These are phyloP conservation scores for Orchestes rusci DNA, from an alignment of 2,888 invertebrate genomes.

Conservation along the genomic window DNA sequence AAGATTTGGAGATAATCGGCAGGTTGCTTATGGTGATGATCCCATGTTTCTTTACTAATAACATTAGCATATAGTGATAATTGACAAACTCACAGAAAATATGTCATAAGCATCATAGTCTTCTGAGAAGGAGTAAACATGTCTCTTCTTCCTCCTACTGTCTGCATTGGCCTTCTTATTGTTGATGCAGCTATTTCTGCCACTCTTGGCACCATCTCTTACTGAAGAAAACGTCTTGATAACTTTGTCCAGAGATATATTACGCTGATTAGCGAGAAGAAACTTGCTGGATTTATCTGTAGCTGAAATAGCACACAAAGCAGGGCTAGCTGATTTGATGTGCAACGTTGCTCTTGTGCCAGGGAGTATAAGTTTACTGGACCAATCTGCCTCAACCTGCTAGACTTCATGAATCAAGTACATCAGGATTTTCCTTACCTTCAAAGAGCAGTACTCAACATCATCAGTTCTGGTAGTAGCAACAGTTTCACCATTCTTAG, in stretches of 20 bases:
- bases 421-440: slow-evolving; percentile 25
- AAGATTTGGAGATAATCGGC: slow-evolving; percentile 49
- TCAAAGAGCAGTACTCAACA: slow-evolving; percentile 49
- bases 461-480: slow-evolving; percentile 48
- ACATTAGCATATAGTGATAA: slow-evolving; percentile 4
- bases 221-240: slow-evolving; percentile 32
- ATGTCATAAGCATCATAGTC: slow-evolving; percentile 39
- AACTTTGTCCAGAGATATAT: slow-evolving; percentile 25
- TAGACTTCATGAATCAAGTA: background rate
- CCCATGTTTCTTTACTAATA: slow-evolving; percentile 45
- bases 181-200: slow-evolving; percentile 30
- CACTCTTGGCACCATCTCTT: slow-evolving; percentile 28
- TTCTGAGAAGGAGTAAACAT: slow-evolving; percentile 33
- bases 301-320: slow-evolving; percentile 52
- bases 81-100: slow-evolving; percentile 34
- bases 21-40: slow-evolving; percentile 50
- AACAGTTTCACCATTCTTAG: slow-evolving; percentile 49
- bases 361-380: slow-evolving; percentile 44
- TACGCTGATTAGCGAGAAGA: slow-evolving; percentile 31
- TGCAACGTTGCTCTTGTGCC: slow-evolving; percentile 46
- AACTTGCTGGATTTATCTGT: slow-evolving; percentile 52
- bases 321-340: slow-evolving; percentile 48
- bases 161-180: slow-evolving; percentile 20
- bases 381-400: slow-evolving; percentile 44
- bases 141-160: slow-evolving; percentile 26